A percentile compares a stretch with the other conserved stretches of the same genome.
Evolutionary conservation across 2,888 invertebrate species (phyloP).

Genomic region (Hipparchia sbordonii): DNA sequence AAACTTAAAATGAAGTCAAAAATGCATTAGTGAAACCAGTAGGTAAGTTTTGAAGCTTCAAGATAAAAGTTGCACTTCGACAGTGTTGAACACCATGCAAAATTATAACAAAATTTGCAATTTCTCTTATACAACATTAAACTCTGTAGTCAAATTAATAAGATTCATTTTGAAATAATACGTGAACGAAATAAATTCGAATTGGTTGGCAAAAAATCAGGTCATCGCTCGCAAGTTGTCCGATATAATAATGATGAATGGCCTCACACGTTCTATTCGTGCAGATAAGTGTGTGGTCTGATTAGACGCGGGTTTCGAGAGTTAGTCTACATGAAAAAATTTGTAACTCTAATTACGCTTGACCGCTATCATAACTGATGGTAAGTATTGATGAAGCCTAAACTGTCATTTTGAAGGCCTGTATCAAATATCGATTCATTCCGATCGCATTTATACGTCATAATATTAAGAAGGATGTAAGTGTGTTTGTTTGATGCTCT

Average conservation of each 20-base stretch:
- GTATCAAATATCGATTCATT: background rate
- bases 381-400: background rate
- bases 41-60: constrained; percentile 35
- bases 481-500: no score
- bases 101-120: constrained; percentile 32
- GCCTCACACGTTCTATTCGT: constrained; percentile 46
- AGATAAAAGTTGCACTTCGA: constrained; percentile 38
- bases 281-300: constrained; percentile 32
- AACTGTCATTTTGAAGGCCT: background rate
- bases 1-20: constrained; percentile 29
- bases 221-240: constrained; percentile 48
- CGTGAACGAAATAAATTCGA: constrained; percentile 40
- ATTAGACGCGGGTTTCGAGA: constrained; percentile 33
- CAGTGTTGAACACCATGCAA: constrained; percentile 34
- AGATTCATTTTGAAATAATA: constrained; percentile 23
- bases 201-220: constrained; percentile 46
- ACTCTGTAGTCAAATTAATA: background rate
- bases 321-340: background rate
- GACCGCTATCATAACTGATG: background rate
- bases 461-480: no score
- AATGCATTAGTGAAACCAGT: constrained; percentile 33
- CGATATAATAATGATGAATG: constrained; percentile 58
- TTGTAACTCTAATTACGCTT: background rate
- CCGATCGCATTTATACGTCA: no score
- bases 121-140: background rate